Percentiles rank a stretch among this genome's conserved stretches.
Evolutionary conservation across 2,113 vertebrate species (phyloP).

Genomic region (Mustelus asterias): DNA sequence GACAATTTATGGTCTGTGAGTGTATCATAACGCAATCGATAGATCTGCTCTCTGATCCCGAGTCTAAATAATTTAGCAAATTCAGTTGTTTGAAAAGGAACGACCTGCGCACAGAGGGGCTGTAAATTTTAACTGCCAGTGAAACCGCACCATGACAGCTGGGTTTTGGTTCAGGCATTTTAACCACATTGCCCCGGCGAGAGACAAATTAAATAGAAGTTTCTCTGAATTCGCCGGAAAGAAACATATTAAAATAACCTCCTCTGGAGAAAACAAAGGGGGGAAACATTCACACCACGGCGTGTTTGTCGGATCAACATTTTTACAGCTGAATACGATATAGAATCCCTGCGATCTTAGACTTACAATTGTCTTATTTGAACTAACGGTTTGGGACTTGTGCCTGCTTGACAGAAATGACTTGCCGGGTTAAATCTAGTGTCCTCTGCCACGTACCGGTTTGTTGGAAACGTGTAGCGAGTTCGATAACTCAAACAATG

Average conservation of each 20-base stretch:
- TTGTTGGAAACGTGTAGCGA: background rate
- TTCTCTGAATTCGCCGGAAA: background rate
- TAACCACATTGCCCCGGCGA: background rate
- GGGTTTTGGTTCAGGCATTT: background rate
- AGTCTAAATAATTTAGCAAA: background rate
- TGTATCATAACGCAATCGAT: background rate
- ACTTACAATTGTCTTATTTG: background rate
- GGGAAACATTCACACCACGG: background rate
- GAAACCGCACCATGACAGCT: background rate
- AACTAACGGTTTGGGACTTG: background rate
- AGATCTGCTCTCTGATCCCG: slow-evolving; percentile 1
- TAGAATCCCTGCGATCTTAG: background rate
- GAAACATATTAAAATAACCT: background rate
- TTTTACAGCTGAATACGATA: background rate
- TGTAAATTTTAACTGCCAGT: background rate
- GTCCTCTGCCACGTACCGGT: background rate
- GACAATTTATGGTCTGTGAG: background rate
- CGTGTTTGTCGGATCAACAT: background rate
- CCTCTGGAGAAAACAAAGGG: background rate
- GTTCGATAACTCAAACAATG: too few species aligned
- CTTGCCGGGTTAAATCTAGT: too few species aligned
- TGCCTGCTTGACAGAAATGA: background rate
- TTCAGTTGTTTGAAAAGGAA: background rate
- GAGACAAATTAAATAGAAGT: background rate
- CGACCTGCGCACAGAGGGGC: background rate